Percentiles rank a stretch among this genome's conserved stretches.
These are phyloP conservation scores for Pseudococcus jackbeardsleyi DNA, from an alignment of 2,888 invertebrate species.

Conservation along the genomic window DNA sequence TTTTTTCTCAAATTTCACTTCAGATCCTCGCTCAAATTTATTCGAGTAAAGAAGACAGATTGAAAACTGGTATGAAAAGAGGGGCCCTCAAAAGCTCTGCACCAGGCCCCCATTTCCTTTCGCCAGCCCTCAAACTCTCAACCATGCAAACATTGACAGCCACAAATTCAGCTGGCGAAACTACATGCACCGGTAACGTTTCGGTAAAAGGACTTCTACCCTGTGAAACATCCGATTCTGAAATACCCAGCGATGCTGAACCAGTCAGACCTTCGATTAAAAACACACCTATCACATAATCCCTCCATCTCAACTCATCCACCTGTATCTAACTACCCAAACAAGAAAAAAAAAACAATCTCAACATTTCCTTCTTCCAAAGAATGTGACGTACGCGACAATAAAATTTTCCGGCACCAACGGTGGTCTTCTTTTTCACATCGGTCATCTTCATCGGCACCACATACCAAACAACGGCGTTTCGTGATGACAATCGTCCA, in stretches of 20 bases:
- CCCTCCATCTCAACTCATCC: background rate
- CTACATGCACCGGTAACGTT: conserved; percentile 75
- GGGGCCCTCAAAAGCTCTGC: too few species aligned
- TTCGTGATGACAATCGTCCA: background rate
- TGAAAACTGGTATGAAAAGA: too few species aligned
- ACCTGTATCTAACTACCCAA: background rate
- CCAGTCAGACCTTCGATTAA: conserved; percentile 81
- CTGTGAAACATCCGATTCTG: conserved; percentile 80
- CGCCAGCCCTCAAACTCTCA: too few species aligned
- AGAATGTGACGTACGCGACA: background rate
- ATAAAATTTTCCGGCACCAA: conserved; percentile 19
- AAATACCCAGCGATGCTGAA: conserved; percentile 79
- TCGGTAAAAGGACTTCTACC: conserved; percentile 79
- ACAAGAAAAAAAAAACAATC: background rate
- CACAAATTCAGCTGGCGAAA: conserved; percentile 80
- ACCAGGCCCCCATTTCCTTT: too few species aligned
- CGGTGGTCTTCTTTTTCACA: background rate
- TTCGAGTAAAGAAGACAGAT: too few species aligned
- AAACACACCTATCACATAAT: conserved; percentile 65
- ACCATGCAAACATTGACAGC: conserved; percentile 72
- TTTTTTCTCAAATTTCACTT: too few species aligned
- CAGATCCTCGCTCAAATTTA: too few species aligned
- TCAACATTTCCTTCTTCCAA: background rate
- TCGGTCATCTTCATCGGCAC: background rate
- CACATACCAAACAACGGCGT: conserved; percentile 17